Evolutionary conservation across 1,140 invertebrate genomes (phyloP), one percentile per base, ranked within the genome.

Genomic region (Glossosoma conforme): DNA sequence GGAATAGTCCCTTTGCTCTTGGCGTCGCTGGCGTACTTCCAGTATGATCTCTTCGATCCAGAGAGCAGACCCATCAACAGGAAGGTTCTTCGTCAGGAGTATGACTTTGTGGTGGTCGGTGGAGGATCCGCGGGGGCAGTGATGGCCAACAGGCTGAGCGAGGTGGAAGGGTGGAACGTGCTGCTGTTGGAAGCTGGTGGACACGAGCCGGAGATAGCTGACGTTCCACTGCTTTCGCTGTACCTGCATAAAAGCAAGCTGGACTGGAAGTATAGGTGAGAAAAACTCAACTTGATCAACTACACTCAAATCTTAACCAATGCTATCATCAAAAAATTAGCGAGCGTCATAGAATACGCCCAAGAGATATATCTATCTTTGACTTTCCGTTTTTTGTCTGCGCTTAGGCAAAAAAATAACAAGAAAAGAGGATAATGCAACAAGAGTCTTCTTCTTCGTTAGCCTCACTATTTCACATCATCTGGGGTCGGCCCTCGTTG

Each of bases 221-320:
- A 88, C 62, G 89, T 92, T 5, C 90, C 90, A 0, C 77, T 89
- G 33, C 68, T 92, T 0, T 92, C 90, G 13, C 67, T 92, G 2
- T 92, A 90, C 61, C 73, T 95, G 35, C 91, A 94, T 65, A 89
- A 91, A 53, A 93, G 90, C 60, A 88, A 89, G 70, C 58, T 92
- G 55, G 93, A 97, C 68, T 97, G 93, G 94, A 86, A 90, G 61
- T 95, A 93, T 66, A 79, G 85, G 74, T 83, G 61, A 52, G 40
- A n/a, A n/a, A n/a, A n/a, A n/a, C n/a, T n/a, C n/a, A n/a, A n/a
- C n/a, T n/a, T n/a, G n/a, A n/a, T n/a, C n/a, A n/a, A n/a, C n/a
- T n/a, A n/a, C n/a, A n/a, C n/a, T n/a, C n/a, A n/a, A n/a, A n/a
- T n/a, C n/a, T n/a, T n/a, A n/a, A n/a, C n/a, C n/a, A n/a, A n/a